phyloP scores from a whole-genome alignment of 2,113 vertebrate genomes.

The Lagopus leucura region DNA sequence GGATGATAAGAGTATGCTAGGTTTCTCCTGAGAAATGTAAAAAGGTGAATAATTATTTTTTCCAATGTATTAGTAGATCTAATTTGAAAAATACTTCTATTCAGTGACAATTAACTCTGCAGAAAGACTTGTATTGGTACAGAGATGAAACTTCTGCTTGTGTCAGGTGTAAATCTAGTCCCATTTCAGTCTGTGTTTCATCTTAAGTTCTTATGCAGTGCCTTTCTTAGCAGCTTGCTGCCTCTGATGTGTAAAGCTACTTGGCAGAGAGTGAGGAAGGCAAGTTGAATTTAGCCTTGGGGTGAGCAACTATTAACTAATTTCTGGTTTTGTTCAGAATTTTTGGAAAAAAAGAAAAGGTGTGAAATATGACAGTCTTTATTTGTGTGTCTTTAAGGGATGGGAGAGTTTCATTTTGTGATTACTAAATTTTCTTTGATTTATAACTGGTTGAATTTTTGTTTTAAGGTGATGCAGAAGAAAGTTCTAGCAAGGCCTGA shows the following conservation, averaged over 20 bases:
- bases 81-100: neutral
- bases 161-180: neutral
- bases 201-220: neutral
- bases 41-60: neutral
- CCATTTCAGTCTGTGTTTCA: neutral
- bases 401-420: neutral
- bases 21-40: neutral
- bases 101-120: neutral
- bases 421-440: neutral
- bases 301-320: neutral
- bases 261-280: neutral
- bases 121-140: neutral
- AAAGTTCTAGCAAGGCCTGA: neutral
- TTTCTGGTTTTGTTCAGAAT: neutral
- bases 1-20: neutral
- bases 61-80: neutral
- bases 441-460: neutral
- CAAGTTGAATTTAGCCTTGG: constrained; percentile 17
- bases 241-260: constrained; percentile 3
- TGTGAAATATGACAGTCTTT: neutral
- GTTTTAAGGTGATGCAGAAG: neutral
- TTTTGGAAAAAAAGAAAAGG: neutral
- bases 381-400: neutral
- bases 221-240: neutral
- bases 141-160: neutral